phyloP scores from a whole-genome alignment of 2,797 vertebrate species.

The Columba guinea region DNA sequence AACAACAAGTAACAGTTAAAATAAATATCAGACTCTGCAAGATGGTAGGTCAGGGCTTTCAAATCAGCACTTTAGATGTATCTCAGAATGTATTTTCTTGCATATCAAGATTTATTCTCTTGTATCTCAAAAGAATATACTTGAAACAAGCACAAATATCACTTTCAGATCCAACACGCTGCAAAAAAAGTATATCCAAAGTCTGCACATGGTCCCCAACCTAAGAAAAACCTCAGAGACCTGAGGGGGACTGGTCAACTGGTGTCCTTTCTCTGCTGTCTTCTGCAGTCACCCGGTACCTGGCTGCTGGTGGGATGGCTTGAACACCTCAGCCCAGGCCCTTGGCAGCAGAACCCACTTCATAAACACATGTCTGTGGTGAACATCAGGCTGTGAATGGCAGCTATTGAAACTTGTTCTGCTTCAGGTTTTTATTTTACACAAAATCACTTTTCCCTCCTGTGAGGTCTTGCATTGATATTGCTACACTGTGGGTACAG shows the following conservation, averaged over 20 bases:
- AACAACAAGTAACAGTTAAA: neutral
- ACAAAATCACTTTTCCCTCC: neutral
- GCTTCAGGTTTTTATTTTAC: neutral
- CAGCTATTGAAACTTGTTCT: neutral
- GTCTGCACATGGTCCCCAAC: neutral
- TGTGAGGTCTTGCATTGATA: rapidly evolving
- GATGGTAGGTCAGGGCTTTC: neutral
- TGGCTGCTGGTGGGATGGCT: neutral
- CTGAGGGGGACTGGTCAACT: neutral
- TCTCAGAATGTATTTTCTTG: neutral
- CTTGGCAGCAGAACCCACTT: neutral
- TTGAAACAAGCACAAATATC: neutral
- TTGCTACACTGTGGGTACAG: neutral
- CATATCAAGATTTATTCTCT: neutral
- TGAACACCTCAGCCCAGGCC: neutral
- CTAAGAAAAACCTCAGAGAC: neutral
- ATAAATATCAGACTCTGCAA: neutral
- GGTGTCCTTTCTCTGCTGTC: neutral
- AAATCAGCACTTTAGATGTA: neutral
- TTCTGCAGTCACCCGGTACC: neutral
- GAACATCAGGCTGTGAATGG: neutral
- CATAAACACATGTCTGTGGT: rapidly evolving
- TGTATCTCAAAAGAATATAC: neutral
- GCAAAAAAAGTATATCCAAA: neutral
- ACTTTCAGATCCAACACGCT: neutral